Conservation (phyloP, 2,797 vertebrate species). For the Lophotriccus pileatus region DNA sequence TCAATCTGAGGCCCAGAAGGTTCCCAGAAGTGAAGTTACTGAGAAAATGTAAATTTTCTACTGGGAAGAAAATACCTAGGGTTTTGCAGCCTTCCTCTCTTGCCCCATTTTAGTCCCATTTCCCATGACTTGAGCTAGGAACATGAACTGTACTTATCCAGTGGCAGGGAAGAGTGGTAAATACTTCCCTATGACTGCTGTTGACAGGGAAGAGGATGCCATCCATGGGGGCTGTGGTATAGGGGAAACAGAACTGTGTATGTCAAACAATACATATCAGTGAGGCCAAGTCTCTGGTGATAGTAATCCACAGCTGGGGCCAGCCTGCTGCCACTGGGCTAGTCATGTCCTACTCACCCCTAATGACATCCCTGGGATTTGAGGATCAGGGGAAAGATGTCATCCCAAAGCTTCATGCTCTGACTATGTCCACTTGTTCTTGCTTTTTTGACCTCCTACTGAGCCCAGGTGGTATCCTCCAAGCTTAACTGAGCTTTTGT, state of each 20-base stretch:
- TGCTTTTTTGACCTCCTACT: neutral
- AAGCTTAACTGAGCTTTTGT: neutral
- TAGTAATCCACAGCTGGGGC: neutral
- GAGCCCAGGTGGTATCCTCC: neutral
- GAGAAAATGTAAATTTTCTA: neutral
- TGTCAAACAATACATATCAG: neutral
- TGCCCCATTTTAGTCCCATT: neutral
- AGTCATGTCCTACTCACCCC: accelerated
- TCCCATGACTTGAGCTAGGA: neutral
- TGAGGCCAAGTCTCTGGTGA: neutral
- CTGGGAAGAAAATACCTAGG: neutral
- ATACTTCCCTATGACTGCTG: accelerated
- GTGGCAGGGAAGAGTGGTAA: accelerated
- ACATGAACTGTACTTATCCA: neutral
- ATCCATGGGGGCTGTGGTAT: accelerated
- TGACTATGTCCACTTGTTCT: neutral
- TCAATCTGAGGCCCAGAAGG: neutral
- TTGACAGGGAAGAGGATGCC: neutral
- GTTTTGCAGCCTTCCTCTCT: neutral
- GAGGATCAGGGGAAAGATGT: neutral
- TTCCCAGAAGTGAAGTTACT: neutral
- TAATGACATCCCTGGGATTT: neutral
- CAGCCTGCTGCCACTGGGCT: neutral
- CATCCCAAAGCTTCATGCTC: neutral
- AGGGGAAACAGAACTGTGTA: neutral